Base-by-base conservation (phyloP, 2,888 invertebrate genomes). In the Drosophila subquinaria region DNA sequence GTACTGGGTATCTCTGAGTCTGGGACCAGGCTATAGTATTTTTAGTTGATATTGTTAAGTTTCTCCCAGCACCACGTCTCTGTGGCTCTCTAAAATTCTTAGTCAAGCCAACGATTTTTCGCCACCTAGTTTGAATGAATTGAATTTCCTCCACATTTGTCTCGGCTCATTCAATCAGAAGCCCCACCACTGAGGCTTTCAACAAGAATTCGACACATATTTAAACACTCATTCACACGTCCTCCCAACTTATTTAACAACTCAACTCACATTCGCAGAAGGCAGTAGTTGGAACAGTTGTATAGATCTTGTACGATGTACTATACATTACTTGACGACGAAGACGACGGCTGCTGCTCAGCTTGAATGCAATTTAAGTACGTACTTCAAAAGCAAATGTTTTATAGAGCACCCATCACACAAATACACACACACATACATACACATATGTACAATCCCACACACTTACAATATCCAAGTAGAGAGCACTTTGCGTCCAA, bases 351-450 rank as follows among this genome's bases (percentile, higher is more conserved):
- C 73, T 62, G 74, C 66, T 75, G 78, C 78, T 83, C 79, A 75
- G 87, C 87, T 84, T 84, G 84, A 87, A 84, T 87, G 87, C 83
- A 84, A 82, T 84, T 84, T 84, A 87, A 84, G 83, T 81, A 84
- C 69, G 84, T 87, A 84, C 83, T 84, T 82, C 73, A 84, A 67
- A 80, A 80, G 83, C 84, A 82, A 87, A 87, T 87, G 83, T 87
- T 87, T 87, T 80, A 87, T 76, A 72, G 83, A 84, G 82, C 82
- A 81, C 71, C 87, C 72, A 72, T 52, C 65, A 63, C 40, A 75
- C 4, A 70, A 15, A 57, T 38, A 60, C 55, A 42, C 15, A 33
- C 47, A 33, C 13, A 35, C n/a, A n/a, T n/a, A n/a, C n/a, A n/a
- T 43, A 52, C 43, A 50, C 13, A 53, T 27, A 43, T 10, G 40